These are phyloP conservation scores for Ormyrus thymus DNA, from an alignment of 2,888 invertebrate genomes.

Conservation along the genomic window DNA sequence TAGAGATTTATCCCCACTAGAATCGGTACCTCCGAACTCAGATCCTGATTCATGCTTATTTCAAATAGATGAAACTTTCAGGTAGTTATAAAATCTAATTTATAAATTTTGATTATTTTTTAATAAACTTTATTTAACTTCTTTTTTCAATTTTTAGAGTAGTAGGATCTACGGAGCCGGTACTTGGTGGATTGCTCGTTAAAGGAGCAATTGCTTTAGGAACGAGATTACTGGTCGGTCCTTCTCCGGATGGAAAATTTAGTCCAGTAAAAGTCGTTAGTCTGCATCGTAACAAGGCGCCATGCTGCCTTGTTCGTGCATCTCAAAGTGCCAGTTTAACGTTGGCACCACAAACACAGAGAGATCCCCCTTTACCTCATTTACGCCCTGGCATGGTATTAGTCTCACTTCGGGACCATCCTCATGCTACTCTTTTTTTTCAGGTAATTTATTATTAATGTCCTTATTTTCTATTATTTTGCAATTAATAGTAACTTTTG, in stretches of 20 bases:
- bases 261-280: conserved; percentile 86
- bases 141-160: conserved; percentile 77
- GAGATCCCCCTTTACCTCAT: conserved; percentile 75
- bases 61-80: conserved; percentile 95
- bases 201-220: conserved; percentile 92
- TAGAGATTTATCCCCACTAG: conserved; percentile 82
- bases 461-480: background rate
- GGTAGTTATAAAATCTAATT: conserved; percentile 60
- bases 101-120: background rate
- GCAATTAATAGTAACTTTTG: background rate
- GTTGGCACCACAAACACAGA: conserved; percentile 78
- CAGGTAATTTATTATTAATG: conserved; percentile 71
- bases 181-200: conserved; percentile 89
- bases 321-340: conserved; percentile 93
- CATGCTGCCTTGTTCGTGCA: conserved; percentile 90
- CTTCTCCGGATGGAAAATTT: conserved; percentile 87
- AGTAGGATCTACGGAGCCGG: conserved; percentile 84
- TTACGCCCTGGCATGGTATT: conserved; percentile 91
- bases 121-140: background rate
- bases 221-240: conserved; percentile 85
- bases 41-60: conserved; percentile 78
- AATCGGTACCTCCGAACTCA: conserved; percentile 64
- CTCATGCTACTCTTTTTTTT: conserved; percentile 77
- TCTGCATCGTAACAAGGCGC: conserved; percentile 93
- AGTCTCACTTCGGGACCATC: conserved; percentile 77